A percentile compares a stretch with the other conserved stretches of the same genome.
phyloP scores from a whole-genome alignment of 2,888 invertebrate genomes.

The Heliconius charithonia region DNA sequence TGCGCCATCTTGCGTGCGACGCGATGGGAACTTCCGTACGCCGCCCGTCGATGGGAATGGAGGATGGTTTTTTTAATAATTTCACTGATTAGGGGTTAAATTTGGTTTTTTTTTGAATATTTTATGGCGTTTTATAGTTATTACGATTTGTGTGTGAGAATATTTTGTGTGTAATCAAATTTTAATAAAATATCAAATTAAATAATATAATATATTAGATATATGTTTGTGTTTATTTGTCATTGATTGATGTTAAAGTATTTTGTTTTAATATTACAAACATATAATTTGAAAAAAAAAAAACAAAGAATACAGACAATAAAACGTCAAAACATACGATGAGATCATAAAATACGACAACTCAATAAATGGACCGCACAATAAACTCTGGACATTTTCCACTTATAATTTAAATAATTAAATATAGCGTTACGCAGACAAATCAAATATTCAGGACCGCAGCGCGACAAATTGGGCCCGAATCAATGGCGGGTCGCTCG shows the following conservation, averaged over 20 bases:
- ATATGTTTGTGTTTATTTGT: background rate
- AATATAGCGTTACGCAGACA: slow-evolving; percentile 62
- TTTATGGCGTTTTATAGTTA: slow-evolving; percentile 4
- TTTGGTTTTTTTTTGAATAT: slow-evolving; percentile 8
- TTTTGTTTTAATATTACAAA: background rate
- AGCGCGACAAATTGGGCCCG: slow-evolving; percentile 73
- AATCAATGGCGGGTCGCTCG: slow-evolving; percentile 64
- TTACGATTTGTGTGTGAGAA: slow-evolving; percentile 7
- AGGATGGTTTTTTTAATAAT: slow-evolving; percentile 44
- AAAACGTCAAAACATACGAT: slow-evolving; percentile 13
- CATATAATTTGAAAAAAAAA: background rate
- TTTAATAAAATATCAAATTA: background rate
- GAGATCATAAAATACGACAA: slow-evolving; percentile 34
- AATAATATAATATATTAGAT: background rate
- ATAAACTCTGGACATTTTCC: slow-evolving; percentile 44
- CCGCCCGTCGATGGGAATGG: slow-evolving; percentile 68
- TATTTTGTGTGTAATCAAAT: background rate
- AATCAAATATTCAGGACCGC: slow-evolving; percentile 70
- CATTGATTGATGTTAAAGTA: background rate
- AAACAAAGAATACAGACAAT: background rate
- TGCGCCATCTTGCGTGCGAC: slow-evolving; percentile 74
- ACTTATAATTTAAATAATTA: slow-evolving; percentile 51
- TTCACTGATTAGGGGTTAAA: slow-evolving; percentile 20
- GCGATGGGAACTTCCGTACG: slow-evolving; percentile 79
- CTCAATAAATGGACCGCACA: slow-evolving; percentile 34